Percentiles rank a stretch among this genome's conserved stretches.
These are phyloP conservation scores for Asarcornis scutulata DNA, from an alignment of 2,113 vertebrate species.

Conservation along the genomic window DNA sequence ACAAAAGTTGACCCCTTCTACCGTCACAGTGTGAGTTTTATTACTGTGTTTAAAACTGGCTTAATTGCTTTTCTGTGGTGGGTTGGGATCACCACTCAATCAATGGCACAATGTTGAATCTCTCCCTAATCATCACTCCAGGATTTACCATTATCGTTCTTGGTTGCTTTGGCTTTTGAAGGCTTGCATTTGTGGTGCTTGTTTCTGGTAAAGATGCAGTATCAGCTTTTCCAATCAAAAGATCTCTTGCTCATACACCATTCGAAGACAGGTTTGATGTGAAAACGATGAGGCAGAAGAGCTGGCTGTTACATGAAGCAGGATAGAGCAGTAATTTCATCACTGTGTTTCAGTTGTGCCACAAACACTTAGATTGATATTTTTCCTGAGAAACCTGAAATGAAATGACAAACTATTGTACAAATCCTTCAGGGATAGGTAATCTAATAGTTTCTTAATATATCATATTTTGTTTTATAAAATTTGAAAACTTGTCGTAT, in stretches of 20 bases:
- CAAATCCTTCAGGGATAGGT: constrained; percentile 47
- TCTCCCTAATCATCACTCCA: constrained; percentile 68
- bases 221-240: constrained; percentile 78
- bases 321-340: background rate
- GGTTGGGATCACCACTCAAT: constrained; percentile 64
- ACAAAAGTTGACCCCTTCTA: constrained; percentile 99
- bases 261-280: constrained; percentile 16
- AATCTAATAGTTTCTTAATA: constrained; percentile 48
- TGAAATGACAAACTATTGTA: constrained; percentile 44
- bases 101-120: constrained; percentile 44
- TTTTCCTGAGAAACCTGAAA: constrained; percentile 45
- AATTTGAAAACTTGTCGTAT: constrained; percentile 35
- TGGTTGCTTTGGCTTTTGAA: constrained; percentile 65
- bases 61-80: constrained; percentile 70
- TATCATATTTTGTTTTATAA: constrained; percentile 39
- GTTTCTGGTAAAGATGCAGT: constrained; percentile 79
- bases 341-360: background rate
- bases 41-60: constrained; percentile 63
- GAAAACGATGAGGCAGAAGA: constrained; percentile 37
- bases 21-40: constrained; percentile 98
- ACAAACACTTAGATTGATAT: constrained; percentile 19
- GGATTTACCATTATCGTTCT: constrained; percentile 69
- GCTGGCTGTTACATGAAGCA: background rate
- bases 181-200: constrained; percentile 74
- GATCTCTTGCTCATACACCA: constrained; percentile 42